phyloP scores from a whole-genome alignment of 2,797 vertebrate genomes.

The Ciconia nigra region DNA sequence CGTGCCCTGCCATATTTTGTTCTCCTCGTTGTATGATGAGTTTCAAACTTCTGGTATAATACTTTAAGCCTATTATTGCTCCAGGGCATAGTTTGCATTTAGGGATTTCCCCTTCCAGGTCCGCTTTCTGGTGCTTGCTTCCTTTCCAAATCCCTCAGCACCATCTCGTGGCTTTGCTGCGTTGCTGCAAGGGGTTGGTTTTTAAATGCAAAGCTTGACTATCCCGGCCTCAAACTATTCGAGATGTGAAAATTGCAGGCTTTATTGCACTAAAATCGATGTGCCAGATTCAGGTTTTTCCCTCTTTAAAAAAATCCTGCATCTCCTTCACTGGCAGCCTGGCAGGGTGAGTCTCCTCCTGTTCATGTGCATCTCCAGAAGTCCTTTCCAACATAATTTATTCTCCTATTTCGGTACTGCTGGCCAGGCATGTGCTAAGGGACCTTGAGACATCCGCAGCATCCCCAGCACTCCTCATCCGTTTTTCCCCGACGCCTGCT shows the following conservation, averaged over 20 bases:
- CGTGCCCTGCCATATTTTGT: fast-evolving
- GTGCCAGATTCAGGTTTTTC: fast-evolving
- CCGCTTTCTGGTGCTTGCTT: too few relatives aligned
- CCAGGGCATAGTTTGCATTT: fast-evolving
- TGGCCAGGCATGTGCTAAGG: not conserved
- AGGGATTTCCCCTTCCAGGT: not conserved
- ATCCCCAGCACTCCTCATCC: not conserved
- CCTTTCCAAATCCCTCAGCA: not conserved
- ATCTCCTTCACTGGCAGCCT: not conserved
- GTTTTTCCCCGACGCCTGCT: not conserved
- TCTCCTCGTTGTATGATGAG: not conserved
- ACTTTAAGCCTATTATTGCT: not conserved
- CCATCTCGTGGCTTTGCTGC: not conserved
- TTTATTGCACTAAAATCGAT: fast-evolving
- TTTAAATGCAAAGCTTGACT: not conserved
- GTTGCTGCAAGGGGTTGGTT: not conserved
- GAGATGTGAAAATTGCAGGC: fast-evolving
- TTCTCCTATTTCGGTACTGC: fast-evolving
- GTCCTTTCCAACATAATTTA: not conserved
- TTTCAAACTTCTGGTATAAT: too few relatives aligned
- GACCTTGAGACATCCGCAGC: not conserved
- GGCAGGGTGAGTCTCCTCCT: not conserved
- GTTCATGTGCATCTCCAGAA: not conserved
- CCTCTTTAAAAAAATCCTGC: not conserved
- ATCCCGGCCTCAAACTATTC: fast-evolving